Conservation (phyloP, 1,140 invertebrate genomes). For the Listronotus bonariensis region DNA sequence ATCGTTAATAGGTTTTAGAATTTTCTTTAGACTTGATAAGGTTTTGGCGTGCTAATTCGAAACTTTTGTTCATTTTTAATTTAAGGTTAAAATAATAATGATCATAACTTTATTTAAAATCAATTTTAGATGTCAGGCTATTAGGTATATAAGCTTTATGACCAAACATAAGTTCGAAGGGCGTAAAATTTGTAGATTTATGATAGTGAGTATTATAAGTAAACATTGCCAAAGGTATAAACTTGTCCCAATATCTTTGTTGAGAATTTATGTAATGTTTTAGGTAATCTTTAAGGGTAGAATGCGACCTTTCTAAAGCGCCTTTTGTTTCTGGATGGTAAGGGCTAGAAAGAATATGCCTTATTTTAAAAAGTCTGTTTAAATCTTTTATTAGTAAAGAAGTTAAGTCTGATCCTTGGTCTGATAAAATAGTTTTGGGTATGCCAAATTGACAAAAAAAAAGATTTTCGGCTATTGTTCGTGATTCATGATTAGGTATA, state of each 20-base stretch:
- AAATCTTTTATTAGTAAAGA: not conserved
- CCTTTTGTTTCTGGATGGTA: slow-evolving; percentile 46
- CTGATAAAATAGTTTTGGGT: no score
- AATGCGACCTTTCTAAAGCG: slow-evolving; percentile 44
- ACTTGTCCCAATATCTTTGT: slow-evolving; percentile 48
- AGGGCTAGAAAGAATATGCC: not conserved
- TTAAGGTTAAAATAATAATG: no score
- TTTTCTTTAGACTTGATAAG: slow-evolving; percentile 42
- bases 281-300: no score
- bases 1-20: slow-evolving; percentile 49
- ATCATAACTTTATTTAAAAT: slow-evolving; percentile 46
- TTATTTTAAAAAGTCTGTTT: not conserved
- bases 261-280: slow-evolving; percentile 42
- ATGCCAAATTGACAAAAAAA: no score
- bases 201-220: no score
- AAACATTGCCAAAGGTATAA: no score
- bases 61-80: no score
- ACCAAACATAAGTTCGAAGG: slow-evolving; percentile 56
- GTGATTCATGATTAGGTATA: no score
- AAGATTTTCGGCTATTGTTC: no score
- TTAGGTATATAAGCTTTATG: slow-evolving; percentile 44
- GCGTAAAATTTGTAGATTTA: no score
- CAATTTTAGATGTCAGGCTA: slow-evolving; percentile 33
- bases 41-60: slow-evolving; percentile 47
- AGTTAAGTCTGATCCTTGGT: no score